Conservation (phyloP, 2,888 invertebrate genomes). For the Euproctis similis region DNA sequence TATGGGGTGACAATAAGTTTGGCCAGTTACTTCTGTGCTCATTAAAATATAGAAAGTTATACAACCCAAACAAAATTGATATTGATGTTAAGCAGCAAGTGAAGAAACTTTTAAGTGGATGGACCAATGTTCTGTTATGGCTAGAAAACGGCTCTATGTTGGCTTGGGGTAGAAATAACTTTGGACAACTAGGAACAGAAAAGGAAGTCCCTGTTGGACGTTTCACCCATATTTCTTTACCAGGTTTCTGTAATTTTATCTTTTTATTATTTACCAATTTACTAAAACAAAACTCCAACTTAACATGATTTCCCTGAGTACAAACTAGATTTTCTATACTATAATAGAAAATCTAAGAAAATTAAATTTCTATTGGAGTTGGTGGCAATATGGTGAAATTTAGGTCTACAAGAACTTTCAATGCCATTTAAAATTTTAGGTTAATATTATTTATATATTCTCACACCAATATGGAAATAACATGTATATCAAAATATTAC, state of each 20-base stretch:
- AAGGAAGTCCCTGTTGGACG: conserved; percentile 38
- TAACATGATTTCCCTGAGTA: too few relatives aligned
- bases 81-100: conserved; percentile 73
- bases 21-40: conserved; percentile 82
- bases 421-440: too few relatives aligned
- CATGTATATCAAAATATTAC: conserved; percentile 39
- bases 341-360: too few relatives aligned
- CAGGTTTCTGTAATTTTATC: conserved; percentile 49
- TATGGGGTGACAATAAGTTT: conserved; percentile 90
- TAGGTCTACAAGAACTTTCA: too few relatives aligned
- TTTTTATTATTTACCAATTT: too few relatives aligned
- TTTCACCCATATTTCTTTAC: conserved; percentile 44
- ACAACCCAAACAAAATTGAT: conserved; percentile 71
- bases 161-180: conserved; percentile 87
- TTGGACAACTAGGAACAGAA: conserved; percentile 82
- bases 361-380: too few relatives aligned
- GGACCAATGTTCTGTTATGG: conserved; percentile 85
- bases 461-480: too few relatives aligned
- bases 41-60: conserved; percentile 65
- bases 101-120: conserved; percentile 79
- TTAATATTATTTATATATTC: too few relatives aligned
- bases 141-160: conserved; percentile 78
- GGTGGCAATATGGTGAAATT: too few relatives aligned
- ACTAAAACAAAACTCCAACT: too few relatives aligned
- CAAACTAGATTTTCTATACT: too few relatives aligned